A percentile compares a stretch with the other conserved stretches of the same genome.
phyloP scores from a whole-genome alignment of 2,888 invertebrate species.

The Cheilosia grossa region DNA sequence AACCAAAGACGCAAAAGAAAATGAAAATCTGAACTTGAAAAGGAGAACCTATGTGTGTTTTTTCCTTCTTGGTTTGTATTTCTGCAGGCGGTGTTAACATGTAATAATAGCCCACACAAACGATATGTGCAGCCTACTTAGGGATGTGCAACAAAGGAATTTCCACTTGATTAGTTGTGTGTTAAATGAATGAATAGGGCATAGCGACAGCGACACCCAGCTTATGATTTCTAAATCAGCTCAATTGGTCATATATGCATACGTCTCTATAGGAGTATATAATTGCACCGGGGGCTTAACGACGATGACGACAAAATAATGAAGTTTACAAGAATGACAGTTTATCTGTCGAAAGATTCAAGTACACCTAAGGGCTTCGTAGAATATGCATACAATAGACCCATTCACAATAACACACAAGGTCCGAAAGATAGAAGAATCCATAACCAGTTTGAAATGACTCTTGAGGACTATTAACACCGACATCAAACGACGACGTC shows the following conservation, averaged over 20 bases:
- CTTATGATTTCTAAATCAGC: conserved; percentile 37
- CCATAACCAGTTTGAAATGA: conserved; percentile 56
- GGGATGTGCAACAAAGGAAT: conserved; percentile 46
- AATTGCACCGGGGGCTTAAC: not conserved
- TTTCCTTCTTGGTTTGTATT: conserved; percentile 30
- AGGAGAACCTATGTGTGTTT: conserved; percentile 5
- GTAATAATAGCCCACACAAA: conserved; percentile 60
- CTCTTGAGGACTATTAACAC: conserved; percentile 43
- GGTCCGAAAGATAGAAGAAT: conserved; percentile 20
- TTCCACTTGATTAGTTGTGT: conserved; percentile 63
- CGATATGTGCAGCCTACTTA: conserved; percentile 43
- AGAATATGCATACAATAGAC: conserved; percentile 17
- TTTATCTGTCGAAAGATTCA: conserved; percentile 12
- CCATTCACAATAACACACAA: conserved; percentile 21
- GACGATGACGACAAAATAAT: conserved; percentile 11
- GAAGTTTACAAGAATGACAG: conserved; percentile 17
- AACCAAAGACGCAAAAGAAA: not conserved
- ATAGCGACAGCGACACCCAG: conserved; percentile 1
- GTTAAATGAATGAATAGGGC: conserved; percentile 25
- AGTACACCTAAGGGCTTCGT: conserved; percentile 35
- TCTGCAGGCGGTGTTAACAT: conserved; percentile 59
- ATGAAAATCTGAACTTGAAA: conserved; percentile 40
- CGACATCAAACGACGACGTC: conserved; percentile 13
- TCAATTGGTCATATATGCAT: conserved; percentile 23
- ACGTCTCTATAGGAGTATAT: not conserved